Evolutionary conservation across 2,113 vertebrate species (phyloP), one percentile per base, ranked within the genome.

Genomic region (Spizaetus ornatus): DNA sequence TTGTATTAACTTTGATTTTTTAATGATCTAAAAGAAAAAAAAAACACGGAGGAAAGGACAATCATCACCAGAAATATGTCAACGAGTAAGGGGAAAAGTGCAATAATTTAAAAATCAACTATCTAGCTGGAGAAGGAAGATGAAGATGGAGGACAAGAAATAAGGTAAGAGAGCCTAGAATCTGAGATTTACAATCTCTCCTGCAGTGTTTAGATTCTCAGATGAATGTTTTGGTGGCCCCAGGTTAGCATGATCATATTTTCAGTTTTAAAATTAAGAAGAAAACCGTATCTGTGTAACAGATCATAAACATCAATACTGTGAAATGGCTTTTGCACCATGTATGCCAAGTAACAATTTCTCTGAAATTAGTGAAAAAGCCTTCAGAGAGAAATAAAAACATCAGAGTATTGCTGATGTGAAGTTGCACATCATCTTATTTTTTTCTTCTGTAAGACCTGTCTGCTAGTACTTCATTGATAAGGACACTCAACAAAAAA

Each of bases 271-370:
- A 62, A 94, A 47, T 38, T 36, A 69, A 61, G 66, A 31, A 47
- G 18, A 13, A 3, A 2, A 0, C 29, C 4, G 4, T 18, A 18
- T 55, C 38, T 79, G 17, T 6, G 1, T 62, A 84, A 92, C 10
- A 45, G 36, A 52, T 21, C 19, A 71, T 8, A 50, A 91, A 38
- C 0, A 0, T 31, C 52, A 82, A 48, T 34, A 52, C 11, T 58
- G 10, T 9, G 3, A 83, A 71, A 47, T 4, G 0, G 34, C 34
- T 89, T 89, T 62, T 78, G 62, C 40, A 77, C 16, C 26, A 31
- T 7, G 2, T 69, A 76, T 13, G 36, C 23, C 52, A 86, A 55
- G 21, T 27, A 66, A 20, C 34, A 47, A 47, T 56, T 88, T 63
- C 16, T 63, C 36, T 48, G 36, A 66, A 83, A 47, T 61, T 21